Evolutionary conservation across 2,797 vertebrate species (phyloP).

Genomic region (Novumbra hubbsi): DNA sequence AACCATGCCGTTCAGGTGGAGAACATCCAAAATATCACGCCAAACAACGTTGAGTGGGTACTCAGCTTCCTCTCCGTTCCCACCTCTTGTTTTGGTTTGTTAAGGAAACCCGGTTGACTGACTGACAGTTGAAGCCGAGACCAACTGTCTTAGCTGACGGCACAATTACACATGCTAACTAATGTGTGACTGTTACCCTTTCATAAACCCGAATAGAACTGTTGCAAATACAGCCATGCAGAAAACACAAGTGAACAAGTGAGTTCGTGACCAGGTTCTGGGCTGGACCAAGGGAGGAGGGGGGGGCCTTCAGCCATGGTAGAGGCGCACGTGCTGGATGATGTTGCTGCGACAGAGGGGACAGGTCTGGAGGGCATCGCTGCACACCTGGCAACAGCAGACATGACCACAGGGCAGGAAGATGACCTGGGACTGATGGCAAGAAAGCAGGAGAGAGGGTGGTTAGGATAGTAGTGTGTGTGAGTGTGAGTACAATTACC

Average conservation of each 20-base stretch:
- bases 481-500: not conserved
- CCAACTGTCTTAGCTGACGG: not conserved
- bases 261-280: not conserved
- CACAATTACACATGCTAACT: too few species aligned
- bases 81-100: not conserved
- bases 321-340: constrained; percentile 72
- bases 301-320: constrained; percentile 46
- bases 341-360: constrained; percentile 86
- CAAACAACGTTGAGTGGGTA: not conserved
- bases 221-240: not conserved
- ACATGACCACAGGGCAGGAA: constrained; percentile 93
- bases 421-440: constrained; percentile 82
- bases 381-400: constrained; percentile 90
- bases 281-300: not conserved
- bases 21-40: too few species aligned
- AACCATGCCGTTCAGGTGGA: too few species aligned
- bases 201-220: not conserved
- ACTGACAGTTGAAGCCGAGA: not conserved
- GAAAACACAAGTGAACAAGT: not conserved
- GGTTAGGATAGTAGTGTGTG: not conserved
- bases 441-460: not conserved
- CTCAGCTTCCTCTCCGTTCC: not conserved
- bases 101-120: not conserved
- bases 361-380: constrained; percentile 76
- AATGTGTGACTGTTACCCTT: too few species aligned